Conservation (phyloP, 1,140 invertebrate species). For the Copidosoma floridanum region DNA sequence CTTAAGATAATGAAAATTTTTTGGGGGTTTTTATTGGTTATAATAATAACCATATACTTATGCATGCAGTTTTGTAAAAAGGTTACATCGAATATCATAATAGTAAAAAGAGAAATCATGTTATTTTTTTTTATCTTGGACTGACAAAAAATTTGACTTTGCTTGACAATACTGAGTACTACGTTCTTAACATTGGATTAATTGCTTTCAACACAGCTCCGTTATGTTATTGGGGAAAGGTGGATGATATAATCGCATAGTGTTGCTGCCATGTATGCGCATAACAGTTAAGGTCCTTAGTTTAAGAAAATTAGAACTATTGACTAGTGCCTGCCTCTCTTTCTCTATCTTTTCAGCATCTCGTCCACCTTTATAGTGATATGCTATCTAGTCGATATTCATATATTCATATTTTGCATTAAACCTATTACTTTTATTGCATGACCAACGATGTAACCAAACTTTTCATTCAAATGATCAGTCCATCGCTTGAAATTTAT, state of each 20-base stretch:
- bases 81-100: too few species aligned
- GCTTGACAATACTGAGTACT: too few species aligned
- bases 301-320: constrained; percentile 33
- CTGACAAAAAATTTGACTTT: too few species aligned
- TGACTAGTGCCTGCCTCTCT: constrained; percentile 6
- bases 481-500: too few species aligned
- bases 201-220: constrained; percentile 29
- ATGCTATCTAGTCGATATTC: not conserved
- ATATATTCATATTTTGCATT: not conserved
- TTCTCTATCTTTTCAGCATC: too few species aligned
- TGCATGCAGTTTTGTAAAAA: too few species aligned
- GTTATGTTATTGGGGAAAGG: constrained; percentile 34
- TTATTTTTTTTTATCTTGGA: too few species aligned
- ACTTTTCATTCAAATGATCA: too few species aligned
- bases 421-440: not conserved
- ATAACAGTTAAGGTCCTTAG: constrained; percentile 39
- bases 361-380: constrained; percentile 4
- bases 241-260: constrained; percentile 39
- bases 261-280: constrained; percentile 41
- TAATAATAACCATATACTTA: too few species aligned
- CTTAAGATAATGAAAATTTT: too few species aligned
- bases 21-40: not conserved
- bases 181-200: constrained; percentile 21
- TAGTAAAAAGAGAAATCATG: too few species aligned
- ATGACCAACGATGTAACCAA: too few species aligned